Percentiles rank a stretch among this genome's conserved stretches.
Conservation (phyloP, 2,888 invertebrate genomes). For the Rosalia funebris region DNA sequence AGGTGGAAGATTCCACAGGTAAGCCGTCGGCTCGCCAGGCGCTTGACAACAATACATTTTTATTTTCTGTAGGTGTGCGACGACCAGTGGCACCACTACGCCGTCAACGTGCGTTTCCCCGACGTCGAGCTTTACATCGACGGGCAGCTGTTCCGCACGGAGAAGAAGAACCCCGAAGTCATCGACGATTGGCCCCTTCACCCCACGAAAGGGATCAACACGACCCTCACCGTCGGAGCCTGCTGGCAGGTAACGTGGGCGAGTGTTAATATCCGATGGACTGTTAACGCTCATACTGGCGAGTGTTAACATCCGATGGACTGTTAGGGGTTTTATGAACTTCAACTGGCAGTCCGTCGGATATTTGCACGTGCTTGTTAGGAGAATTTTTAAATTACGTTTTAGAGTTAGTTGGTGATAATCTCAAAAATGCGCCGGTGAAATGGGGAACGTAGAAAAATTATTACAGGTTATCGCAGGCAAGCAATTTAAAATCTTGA, state of each 20-base stretch:
- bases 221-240: constrained; percentile 93
- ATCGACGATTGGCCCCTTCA: constrained; percentile 99
- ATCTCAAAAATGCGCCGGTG: no score
- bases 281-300: no score
- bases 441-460: no score
- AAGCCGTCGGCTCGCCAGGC: constrained; percentile 23
- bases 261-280: neutral
- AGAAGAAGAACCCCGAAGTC: constrained; percentile 91
- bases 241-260: constrained; percentile 88
- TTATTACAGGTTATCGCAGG: no score
- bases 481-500: no score
- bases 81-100: constrained; percentile 98
- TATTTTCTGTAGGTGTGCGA: constrained; percentile 84
- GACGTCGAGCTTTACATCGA: constrained; percentile 90
- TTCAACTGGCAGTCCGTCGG: neutral
- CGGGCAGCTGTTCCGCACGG: constrained; percentile 74
- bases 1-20: constrained; percentile 96
- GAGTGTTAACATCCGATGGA: no score
- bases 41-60: neutral
- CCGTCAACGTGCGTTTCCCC: constrained; percentile 91
- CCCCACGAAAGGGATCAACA: constrained; percentile 92
- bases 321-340: no score
- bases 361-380: neutral
- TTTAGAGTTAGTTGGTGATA: no score
- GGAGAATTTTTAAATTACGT: no score